phyloP scores from a whole-genome alignment of 2,888 invertebrate species.

The Caprella mutica region DNA sequence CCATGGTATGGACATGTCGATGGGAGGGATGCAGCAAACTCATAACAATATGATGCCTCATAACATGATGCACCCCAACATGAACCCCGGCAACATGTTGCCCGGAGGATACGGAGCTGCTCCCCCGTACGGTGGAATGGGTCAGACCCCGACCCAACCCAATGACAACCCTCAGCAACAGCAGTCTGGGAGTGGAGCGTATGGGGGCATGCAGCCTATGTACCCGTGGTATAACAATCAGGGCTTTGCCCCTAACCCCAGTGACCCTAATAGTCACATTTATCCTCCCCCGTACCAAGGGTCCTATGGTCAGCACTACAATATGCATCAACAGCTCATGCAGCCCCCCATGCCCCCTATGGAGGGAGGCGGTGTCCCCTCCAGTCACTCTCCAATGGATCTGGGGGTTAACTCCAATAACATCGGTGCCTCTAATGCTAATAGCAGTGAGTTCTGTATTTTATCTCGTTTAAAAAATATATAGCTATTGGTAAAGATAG shows the following conservation, averaged over 20 bases:
- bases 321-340: slow-evolving; percentile 15
- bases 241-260: slow-evolving; percentile 9
- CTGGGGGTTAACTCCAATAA: too few species aligned
- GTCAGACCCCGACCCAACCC: not conserved
- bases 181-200: not conserved
- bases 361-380: slow-evolving; percentile 4
- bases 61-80: slow-evolving; percentile 15
- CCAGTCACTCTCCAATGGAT: slow-evolving; percentile 6
- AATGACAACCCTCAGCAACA: slow-evolving; percentile 10
- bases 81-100: not conserved
- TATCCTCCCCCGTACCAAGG: slow-evolving; percentile 12
- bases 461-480: too few species aligned
- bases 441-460: too few species aligned
- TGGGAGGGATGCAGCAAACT: not conserved
- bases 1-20: not conserved
- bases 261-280: slow-evolving; percentile 10
- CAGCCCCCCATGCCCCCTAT: slow-evolving; percentile 7
- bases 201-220: slow-evolving; percentile 10
- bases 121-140: slow-evolving; percentile 1
- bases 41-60: slow-evolving; percentile 7
- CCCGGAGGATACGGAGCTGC: not conserved
- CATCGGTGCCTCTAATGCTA: too few species aligned
- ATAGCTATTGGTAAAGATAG: too few species aligned
- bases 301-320: slow-evolving; percentile 9
- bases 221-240: slow-evolving; percentile 15